Evolutionary conservation across 1,140 invertebrate genomes (phyloP), one percentile per base, ranked within the genome.

Genomic region (Manduca sexta): DNA sequence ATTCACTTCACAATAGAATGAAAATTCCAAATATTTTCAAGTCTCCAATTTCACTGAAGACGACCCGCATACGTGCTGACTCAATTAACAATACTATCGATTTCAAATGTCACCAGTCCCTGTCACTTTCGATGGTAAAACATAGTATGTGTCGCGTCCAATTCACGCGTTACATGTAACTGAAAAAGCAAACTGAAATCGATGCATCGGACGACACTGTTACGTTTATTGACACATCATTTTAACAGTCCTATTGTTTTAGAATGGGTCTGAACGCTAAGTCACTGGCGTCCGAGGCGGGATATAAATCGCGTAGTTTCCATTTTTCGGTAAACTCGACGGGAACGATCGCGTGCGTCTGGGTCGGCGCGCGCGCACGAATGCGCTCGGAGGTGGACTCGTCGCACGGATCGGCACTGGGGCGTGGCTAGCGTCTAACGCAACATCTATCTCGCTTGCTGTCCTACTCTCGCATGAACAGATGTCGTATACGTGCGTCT

Each of bases 381-480:
- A 84, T 84, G 76, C 68, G 47, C 49, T 49, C 64, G 66, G 66
- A 80, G 78, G 81, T 69, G 81, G 75, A 70, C 53, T 73, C 69
- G 56, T 57, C 55, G 63, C 49, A 56, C 57, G 64, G 69, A 63
- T 57, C 68, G 69, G 44, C 49, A 45, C 49, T 48, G 50, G 67
- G 80, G 80, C 76, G 80, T 74, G 76, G 78, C 67, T 50, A 69
- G 54, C 42, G 63, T 80, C 78, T 84, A 84, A 80, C 80, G 74
- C 72, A 82, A 77, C 77, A 52, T 81, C 73, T 74, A 72, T 71
- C 53, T 54, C 43, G 73, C 54, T 21, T 50, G 34, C 58, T 55
- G 48, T 74, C 80, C 66, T 65, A 14, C 13, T 84, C 61, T n/a
- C 38, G n/a, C 61, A 0, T 39, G 4, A 6, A 0, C 0, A 0